A percentile compares a stretch with the other conserved stretches of the same genome.
Conservation (phyloP, 2,888 invertebrate species). For the Amiota communis region DNA sequence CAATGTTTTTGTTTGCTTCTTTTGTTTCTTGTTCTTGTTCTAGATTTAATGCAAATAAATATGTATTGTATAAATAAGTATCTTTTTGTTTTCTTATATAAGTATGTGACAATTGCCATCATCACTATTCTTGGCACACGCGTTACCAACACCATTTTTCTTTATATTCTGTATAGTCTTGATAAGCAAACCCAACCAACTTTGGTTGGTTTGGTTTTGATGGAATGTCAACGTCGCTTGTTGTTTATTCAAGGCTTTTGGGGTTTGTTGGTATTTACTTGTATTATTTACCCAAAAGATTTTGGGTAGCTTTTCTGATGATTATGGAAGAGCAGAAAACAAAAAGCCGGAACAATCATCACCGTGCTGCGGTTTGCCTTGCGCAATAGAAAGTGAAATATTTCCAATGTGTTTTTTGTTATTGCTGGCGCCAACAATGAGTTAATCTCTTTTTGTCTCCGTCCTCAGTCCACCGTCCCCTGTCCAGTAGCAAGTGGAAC, state of each 20-base stretch:
- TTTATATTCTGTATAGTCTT: conserved; percentile 15
- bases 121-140: too few relatives aligned
- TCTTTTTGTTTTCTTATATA: conserved; percentile 24
- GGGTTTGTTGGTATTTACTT: neutral
- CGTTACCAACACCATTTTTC: too few relatives aligned
- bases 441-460: neutral
- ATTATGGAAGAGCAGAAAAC: neutral
- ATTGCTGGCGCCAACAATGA: neutral
- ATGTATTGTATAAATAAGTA: neutral
- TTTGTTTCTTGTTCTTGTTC: conserved; percentile 24
- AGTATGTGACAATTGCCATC: conserved; percentile 14
- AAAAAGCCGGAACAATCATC: neutral
- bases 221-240: conserved; percentile 6
- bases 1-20: conserved; percentile 22
- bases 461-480: too few relatives aligned
- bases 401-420: neutral
- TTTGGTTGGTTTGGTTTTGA: neutral
- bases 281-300: neutral
- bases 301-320: too few relatives aligned
- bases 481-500: too few relatives aligned
- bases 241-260: neutral
- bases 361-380: neutral
- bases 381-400: conserved; percentile 5
- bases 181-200: neutral
- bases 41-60: conserved; percentile 16